phyloP scores from a whole-genome alignment of 1,140 invertebrate species.

The Pseudomyrmex gracilis region DNA sequence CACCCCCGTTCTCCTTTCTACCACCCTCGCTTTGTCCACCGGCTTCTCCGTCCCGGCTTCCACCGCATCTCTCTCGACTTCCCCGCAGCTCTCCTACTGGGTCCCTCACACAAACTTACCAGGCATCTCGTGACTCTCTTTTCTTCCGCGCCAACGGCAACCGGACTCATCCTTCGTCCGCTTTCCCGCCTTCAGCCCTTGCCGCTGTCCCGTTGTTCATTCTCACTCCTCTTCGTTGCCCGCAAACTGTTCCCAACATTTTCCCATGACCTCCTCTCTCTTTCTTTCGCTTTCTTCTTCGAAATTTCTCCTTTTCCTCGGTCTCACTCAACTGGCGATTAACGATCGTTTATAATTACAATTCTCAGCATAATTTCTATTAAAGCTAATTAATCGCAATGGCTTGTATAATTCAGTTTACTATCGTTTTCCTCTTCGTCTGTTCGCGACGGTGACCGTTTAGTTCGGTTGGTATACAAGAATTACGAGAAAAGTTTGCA shows the following conservation, averaged over 20 bases:
- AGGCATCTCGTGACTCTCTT: constrained; percentile 81
- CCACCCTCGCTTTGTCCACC: constrained; percentile 62
- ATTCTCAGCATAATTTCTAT: constrained; percentile 84
- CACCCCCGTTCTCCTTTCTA: constrained; percentile 63
- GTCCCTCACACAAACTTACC: constrained; percentile 33
- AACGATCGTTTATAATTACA: constrained; percentile 82
- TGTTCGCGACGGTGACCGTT: constrained; percentile 13
- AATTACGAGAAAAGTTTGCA: background rate
- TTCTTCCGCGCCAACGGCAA: constrained; percentile 78
- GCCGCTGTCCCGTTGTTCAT: constrained; percentile 7
- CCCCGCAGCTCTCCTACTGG: constrained; percentile 44
- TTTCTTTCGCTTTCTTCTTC: constrained; percentile 49
- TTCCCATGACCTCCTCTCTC: constrained; percentile 41
- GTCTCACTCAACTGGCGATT: constrained; percentile 36
- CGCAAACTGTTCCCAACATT: constrained; percentile 66
- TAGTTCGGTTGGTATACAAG: background rate
- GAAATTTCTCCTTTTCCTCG: constrained; percentile 47
- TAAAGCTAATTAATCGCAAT: constrained; percentile 86
- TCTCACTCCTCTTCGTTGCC: constrained; percentile 56
- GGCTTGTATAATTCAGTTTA: constrained; percentile 81
- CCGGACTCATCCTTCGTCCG: constrained; percentile 72
- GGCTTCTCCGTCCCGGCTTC: constrained; percentile 61
- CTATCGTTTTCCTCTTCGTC: constrained; percentile 30
- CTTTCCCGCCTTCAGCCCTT: constrained; percentile 64
- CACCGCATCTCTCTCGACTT: constrained; percentile 36